These are phyloP conservation scores for Aphodius sticticus DNA, from an alignment of 2,888 invertebrate species.

Conservation along the genomic window DNA sequence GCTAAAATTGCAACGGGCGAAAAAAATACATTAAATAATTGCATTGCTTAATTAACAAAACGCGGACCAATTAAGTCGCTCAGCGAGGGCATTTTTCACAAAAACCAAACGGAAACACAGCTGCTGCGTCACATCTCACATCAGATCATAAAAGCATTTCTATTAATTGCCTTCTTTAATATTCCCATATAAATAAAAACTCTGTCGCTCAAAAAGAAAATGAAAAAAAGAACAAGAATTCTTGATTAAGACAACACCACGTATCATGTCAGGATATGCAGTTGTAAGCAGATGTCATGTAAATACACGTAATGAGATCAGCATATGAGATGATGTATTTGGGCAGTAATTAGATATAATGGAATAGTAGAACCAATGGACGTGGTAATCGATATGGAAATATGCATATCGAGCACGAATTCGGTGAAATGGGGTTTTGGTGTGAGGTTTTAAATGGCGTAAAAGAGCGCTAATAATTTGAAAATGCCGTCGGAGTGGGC, in stretches of 20 bases:
- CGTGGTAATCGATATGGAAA: not conserved
- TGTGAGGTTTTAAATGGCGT: not conserved
- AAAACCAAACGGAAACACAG: not conserved
- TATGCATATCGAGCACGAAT: not conserved
- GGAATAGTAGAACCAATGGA: not conserved
- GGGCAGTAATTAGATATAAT: not conserved
- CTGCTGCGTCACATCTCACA: not conserved
- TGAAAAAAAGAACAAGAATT: not conserved
- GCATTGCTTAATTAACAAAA: conserved; percentile 4
- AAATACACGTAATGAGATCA: not conserved
- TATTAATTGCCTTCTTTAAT: not conserved
- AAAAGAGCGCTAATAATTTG: not conserved
- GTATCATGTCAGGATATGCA: not conserved
- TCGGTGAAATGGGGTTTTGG: not conserved
- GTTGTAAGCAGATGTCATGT: not conserved
- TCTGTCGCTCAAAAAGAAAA: not conserved
- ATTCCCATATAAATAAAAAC: not conserved
- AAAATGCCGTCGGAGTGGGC: not conserved
- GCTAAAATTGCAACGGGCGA: not conserved
- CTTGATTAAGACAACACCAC: not conserved
- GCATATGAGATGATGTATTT: not conserved
- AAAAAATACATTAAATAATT: not conserved
- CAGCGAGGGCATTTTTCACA: not conserved
- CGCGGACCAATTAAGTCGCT: conserved; percentile 4
- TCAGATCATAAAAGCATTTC: not conserved